A percentile compares a stretch with the other conserved stretches of the same genome.
phyloP scores from a whole-genome alignment of 2,113 vertebrate genomes.

The Pachycephala philippinensis region DNA sequence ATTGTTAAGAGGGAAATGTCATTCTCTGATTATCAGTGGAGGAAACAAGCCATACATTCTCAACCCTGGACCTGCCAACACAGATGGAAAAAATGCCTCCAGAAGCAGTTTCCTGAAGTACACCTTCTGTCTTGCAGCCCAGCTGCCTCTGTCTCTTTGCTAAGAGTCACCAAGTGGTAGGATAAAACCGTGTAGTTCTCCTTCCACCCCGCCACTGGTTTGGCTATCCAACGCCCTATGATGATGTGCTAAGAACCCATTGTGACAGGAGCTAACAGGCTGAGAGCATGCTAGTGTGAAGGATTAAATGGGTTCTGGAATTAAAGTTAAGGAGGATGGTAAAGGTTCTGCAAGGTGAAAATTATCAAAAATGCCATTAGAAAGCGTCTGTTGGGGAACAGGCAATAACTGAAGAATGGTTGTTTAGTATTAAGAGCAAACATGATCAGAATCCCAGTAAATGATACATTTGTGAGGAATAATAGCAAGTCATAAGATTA shows the following conservation, averaged over 20 bases:
- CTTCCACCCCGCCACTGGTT: fast-evolving
- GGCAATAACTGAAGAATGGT: background rate
- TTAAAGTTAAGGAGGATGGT: background rate
- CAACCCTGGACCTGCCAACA: background rate
- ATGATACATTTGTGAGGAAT: background rate
- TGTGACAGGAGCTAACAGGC: background rate
- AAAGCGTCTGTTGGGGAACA: background rate
- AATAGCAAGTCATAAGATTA: background rate
- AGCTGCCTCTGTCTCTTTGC: background rate
- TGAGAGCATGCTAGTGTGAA: background rate
- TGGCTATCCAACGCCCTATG: fast-evolving
- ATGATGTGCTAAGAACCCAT: background rate
- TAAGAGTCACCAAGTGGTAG: background rate
- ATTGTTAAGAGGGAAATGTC: background rate
- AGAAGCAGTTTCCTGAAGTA: background rate
- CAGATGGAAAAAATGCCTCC: background rate
- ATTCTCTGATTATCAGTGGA: background rate
- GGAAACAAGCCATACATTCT: background rate
- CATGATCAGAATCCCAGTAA: background rate
- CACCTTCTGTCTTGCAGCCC: background rate
- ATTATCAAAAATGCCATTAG: background rate
- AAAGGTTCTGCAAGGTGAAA: background rate
- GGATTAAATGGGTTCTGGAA: background rate
- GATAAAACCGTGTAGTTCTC: fast-evolving
- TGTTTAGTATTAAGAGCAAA: background rate